Conservation (phyloP, 2,888 invertebrate species). For the Crocallis elinguaria region DNA sequence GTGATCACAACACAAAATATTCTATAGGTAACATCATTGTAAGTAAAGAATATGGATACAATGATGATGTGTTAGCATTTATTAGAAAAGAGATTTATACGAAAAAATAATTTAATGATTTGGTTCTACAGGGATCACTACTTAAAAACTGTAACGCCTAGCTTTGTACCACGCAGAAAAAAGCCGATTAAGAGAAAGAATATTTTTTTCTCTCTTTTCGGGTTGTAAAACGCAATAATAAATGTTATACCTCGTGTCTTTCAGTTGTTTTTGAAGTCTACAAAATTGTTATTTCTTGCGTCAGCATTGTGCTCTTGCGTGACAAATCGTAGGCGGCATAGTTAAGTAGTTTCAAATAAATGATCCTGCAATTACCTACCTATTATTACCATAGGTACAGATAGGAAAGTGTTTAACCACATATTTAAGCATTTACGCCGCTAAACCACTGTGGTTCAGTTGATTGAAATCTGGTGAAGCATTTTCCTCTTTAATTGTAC, state of each 20-base stretch:
- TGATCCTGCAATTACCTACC: neutral
- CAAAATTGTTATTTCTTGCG: no score
- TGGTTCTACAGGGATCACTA: neutral
- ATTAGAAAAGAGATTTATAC: constrained; percentile 4
- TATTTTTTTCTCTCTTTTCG: no score
- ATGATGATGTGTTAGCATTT: constrained; percentile 2
- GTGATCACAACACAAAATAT: neutral
- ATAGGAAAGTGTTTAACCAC: neutral
- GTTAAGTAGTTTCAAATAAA: neutral
- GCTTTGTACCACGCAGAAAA: neutral
- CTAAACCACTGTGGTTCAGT: neutral
- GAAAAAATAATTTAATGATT: neutral
- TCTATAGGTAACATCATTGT: neutral
- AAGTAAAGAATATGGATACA: neutral
- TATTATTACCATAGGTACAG: no score
- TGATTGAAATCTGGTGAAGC: neutral
- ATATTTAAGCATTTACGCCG: neutral
- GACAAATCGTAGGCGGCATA: no score
- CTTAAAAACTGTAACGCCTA: neutral
- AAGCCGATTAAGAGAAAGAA: no score
- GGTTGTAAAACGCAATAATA: no score
- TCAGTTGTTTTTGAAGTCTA: no score
- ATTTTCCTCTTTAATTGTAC: constrained; percentile 3
- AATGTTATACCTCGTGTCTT: no score
- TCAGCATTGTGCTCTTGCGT: no score